Evolutionary conservation across 2,113 vertebrate genomes (phyloP).

Genomic region (Eidolon helvum): DNA sequence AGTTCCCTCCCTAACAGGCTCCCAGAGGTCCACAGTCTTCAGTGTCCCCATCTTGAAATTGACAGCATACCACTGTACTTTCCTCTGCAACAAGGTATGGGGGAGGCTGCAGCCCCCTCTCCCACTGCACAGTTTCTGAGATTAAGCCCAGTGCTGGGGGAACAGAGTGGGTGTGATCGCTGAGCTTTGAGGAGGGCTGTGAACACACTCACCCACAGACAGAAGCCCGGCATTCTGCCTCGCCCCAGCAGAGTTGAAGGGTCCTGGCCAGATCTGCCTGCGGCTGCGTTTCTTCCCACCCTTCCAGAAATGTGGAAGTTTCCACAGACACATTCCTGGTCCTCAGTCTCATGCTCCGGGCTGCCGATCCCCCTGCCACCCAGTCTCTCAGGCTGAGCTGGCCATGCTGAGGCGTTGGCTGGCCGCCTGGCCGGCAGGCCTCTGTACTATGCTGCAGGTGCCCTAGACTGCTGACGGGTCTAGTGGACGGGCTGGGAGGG

Average conservation of each 20-base stretch:
- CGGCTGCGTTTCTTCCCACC: not conserved
- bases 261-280: not conserved
- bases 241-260: not conserved
- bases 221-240: not conserved
- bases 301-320: not conserved
- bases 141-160: fast-evolving
- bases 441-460: not conserved
- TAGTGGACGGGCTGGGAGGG: not conserved
- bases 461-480: too few relatives aligned
- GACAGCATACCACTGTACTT: not conserved
- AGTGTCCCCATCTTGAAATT: not conserved
- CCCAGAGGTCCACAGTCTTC: not conserved
- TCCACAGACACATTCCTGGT: not conserved
- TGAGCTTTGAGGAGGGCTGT: not conserved
- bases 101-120: not conserved
- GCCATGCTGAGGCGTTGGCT: not conserved
- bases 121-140: not conserved
- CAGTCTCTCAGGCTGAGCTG: not conserved
- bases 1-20: not conserved
- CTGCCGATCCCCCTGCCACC: fast-evolving
- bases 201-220: not conserved
- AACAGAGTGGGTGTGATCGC: fast-evolving
- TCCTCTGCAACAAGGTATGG: not conserved
- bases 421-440: not conserved
- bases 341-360: not conserved